Conservation (phyloP, 1,140 invertebrate species). For the Steinernema khuongi region DNA sequence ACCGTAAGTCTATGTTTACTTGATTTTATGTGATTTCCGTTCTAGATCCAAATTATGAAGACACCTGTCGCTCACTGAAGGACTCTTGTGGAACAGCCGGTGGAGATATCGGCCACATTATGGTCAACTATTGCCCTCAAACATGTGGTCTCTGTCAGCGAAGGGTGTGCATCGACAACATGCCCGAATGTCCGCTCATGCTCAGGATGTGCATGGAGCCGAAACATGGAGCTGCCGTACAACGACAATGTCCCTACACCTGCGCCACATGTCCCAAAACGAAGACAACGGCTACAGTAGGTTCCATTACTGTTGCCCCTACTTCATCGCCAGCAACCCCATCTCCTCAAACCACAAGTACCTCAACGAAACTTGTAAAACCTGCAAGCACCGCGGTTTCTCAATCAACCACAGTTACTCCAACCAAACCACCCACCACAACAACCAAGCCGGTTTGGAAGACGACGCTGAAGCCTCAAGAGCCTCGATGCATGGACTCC, state of each 20-base stretch:
- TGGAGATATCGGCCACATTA: neutral
- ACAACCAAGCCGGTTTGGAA: too few relatives aligned
- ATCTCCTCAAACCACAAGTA: too few relatives aligned
- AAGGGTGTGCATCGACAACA: neutral
- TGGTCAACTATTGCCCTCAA: conserved; percentile 48
- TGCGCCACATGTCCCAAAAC: neutral
- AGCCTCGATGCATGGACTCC: neutral
- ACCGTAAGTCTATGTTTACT: conserved; percentile 32
- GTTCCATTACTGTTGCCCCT: too few relatives aligned
- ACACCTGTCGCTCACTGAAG: neutral
- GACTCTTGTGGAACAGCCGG: neutral
- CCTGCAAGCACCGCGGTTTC: neutral
- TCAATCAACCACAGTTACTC: neutral
- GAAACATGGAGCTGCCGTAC: neutral
- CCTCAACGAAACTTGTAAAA: too few relatives aligned
- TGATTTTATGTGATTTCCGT: neutral
- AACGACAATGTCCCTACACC: neutral
- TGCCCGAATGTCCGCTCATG: neutral
- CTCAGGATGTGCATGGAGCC: neutral
- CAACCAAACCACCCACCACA: too few relatives aligned
- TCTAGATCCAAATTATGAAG: conserved; percentile 6
- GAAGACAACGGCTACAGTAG: too few relatives aligned
- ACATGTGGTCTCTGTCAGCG: conserved; percentile 42
- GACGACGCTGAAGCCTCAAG: too few relatives aligned
- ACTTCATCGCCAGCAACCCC: too few relatives aligned